phyloP scores from a whole-genome alignment of 2,797 vertebrate genomes.

The Pseudochaenichthys georgianus region DNA sequence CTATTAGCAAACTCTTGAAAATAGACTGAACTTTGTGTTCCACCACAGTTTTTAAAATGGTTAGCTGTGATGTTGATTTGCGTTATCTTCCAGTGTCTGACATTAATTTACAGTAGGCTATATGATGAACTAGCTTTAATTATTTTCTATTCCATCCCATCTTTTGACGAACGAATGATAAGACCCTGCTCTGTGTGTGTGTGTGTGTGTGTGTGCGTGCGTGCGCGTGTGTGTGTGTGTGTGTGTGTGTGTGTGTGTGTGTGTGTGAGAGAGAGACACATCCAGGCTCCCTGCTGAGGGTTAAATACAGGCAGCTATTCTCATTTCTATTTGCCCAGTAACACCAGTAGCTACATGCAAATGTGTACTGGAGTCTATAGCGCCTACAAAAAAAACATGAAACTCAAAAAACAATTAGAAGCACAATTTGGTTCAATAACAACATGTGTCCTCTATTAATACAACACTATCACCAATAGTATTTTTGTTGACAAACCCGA shows the following conservation, averaged over 20 bases:
- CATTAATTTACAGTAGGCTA: no score
- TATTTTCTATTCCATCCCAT: background rate
- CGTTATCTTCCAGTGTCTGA: background rate
- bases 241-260: background rate
- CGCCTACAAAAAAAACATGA: no score
- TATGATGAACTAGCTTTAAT: background rate
- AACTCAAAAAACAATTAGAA: no score
- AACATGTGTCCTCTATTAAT: no score
- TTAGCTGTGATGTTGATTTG: background rate
- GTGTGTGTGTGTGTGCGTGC: background rate
- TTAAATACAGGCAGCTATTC: conserved; percentile 12
- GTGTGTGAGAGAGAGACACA: background rate
- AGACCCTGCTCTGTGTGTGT: background rate
- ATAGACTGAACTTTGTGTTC: background rate
- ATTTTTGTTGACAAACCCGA: no score
- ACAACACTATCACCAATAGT: no score
- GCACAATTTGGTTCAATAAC: no score
- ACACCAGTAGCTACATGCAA: no score
- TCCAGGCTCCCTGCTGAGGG: conserved; percentile 1
- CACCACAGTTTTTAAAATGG: no score
- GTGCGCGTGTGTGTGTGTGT: background rate
- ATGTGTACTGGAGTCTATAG: no score
- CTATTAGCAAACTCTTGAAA: background rate
- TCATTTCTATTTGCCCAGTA: background rate
- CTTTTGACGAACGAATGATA: no score